Base-by-base conservation (phyloP, 1,140 invertebrate genomes). In the Augochlora pura region DNA sequence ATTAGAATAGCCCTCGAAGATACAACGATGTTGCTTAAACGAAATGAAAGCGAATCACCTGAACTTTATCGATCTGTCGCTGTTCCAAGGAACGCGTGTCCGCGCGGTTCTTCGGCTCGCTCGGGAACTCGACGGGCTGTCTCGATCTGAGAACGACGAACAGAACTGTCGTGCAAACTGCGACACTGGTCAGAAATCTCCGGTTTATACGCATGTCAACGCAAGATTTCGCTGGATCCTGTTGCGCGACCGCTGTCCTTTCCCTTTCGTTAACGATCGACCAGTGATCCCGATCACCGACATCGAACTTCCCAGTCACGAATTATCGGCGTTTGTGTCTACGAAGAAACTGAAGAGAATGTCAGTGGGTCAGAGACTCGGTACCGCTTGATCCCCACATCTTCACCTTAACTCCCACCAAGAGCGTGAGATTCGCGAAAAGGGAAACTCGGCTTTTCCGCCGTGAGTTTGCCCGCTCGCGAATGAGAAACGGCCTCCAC, bases 361-460 rank as follows among this genome's bases (percentile, higher is more conserved):
- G 92, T 91, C 89, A 92, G 90, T 92, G 89, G 92, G 91, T 92
- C 92, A 93, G 89, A 90, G 73, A 88, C 88, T 87, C 62, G 67
- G 75, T 76, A 84, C 78, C 70, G 82, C 72, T 70, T 77, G 84
- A 83, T 85, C 88, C 88, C 88, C 88, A 89, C 88, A 84, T 87
- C 87, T 86, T 89, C 86, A 66, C 54, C 38, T 32, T 16, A 67
- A 66, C 77, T 84, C 81, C 83, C 83, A 82, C 84, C 84, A 76
- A 62, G 21, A 1, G 52, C 1, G 52, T 64, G 6, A n/a, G 54
- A n/a, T 59, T 42, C 46, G 46, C 12, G 76, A 54, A 64, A 64
- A 63, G 38, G 59, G 68, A 78, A 54, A 54, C 60, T 63, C 32
- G 2, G n/a, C 57, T 72, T 78, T 72, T 70, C 57, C 27, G 21